Evolutionary conservation across 1,140 invertebrate species (phyloP).

Genomic region (Drosophila kurseongensis): DNA sequence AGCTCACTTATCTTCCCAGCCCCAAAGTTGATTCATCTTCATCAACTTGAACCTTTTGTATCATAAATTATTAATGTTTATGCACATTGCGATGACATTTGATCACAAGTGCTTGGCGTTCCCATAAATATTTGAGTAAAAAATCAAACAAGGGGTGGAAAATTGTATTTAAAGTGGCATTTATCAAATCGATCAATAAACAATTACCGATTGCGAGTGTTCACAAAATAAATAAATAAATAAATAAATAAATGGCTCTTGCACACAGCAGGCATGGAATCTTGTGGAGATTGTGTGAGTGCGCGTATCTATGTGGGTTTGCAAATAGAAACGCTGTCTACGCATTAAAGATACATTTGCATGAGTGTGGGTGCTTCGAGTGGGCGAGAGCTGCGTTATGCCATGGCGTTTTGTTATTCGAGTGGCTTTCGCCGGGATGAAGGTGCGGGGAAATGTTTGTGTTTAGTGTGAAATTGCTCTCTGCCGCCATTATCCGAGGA

Average conservation of each 20-base stretch:
- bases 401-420: slow-evolving; percentile 6
- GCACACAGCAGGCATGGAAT: slow-evolving; percentile 26
- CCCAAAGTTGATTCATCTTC: slow-evolving; percentile 29
- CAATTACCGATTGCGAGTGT: slow-evolving; percentile 55
- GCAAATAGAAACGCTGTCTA: slow-evolving; percentile 49
- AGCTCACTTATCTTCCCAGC: slow-evolving; percentile 26
- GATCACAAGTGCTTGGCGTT: slow-evolving; percentile 37
- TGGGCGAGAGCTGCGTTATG: slow-evolving; percentile 16
- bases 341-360: slow-evolving; percentile 71
- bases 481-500: slow-evolving; percentile 60
- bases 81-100: slow-evolving; percentile 52
- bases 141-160: slow-evolving; percentile 17
- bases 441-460: slow-evolving; percentile 51
- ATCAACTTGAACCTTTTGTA: slow-evolving; percentile 38
- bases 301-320: slow-evolving; percentile 15
- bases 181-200: slow-evolving; percentile 74
- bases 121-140: slow-evolving; percentile 58
- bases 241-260: slow-evolving; percentile 50
- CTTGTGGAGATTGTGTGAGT: slow-evolving; percentile 46
- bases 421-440: slow-evolving; percentile 17
- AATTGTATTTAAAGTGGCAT: slow-evolving; percentile 53
- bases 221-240: slow-evolving; percentile 46
- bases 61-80: slow-evolving; percentile 54
- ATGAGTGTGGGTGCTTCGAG: slow-evolving; percentile 20
- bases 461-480: slow-evolving; percentile 71